phyloP scores from a whole-genome alignment of 2,797 vertebrate species.

The Brachyalestes nurse region DNA sequence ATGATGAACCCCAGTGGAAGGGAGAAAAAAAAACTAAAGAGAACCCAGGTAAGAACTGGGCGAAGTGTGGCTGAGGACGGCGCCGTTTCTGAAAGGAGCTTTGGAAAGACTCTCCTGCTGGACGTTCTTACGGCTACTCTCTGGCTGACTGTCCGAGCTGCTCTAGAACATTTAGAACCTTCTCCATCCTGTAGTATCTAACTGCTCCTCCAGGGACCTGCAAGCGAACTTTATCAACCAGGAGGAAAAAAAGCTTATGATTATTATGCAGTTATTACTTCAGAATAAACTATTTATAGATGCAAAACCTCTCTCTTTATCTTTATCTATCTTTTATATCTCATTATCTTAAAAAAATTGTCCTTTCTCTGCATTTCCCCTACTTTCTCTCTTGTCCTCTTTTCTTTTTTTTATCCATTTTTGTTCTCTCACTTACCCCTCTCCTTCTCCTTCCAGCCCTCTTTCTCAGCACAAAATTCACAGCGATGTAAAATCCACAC shows the following conservation, averaged over 20 bases:
- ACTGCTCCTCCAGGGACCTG: slow-evolving; percentile 7
- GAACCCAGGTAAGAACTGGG: background rate
- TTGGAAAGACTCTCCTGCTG: background rate
- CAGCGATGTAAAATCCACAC: slow-evolving; percentile 14
- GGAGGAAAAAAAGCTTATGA: background rate
- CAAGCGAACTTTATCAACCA: slow-evolving; percentile 2
- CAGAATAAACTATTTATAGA: slow-evolving; percentile 82
- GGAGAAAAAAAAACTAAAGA: background rate
- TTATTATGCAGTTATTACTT: slow-evolving; percentile 60
- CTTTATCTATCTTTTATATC: slow-evolving; percentile 26
- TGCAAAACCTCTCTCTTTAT: slow-evolving; percentile 57
- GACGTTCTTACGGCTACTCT: background rate
- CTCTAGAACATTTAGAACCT: slow-evolving; percentile 25
- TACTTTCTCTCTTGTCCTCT: too few species aligned
- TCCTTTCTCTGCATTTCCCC: too few species aligned
- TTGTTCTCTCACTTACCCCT: too few species aligned
- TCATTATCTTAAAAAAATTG: too few species aligned
- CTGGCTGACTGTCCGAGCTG: slow-evolving; percentile 10
- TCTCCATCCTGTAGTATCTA: slow-evolving; percentile 40
- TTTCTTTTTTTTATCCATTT: slow-evolving; percentile 46
- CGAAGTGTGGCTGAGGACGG: background rate
- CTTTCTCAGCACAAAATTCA: slow-evolving; percentile 54
- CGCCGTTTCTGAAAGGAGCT: background rate
- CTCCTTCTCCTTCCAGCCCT: slow-evolving; percentile 20
- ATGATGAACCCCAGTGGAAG: slow-evolving; percentile 5